A percentile compares a stretch with the other conserved stretches of the same genome.
Conservation (phyloP, 2,113 vertebrate genomes). For the Gadus chalcogrammus region DNA sequence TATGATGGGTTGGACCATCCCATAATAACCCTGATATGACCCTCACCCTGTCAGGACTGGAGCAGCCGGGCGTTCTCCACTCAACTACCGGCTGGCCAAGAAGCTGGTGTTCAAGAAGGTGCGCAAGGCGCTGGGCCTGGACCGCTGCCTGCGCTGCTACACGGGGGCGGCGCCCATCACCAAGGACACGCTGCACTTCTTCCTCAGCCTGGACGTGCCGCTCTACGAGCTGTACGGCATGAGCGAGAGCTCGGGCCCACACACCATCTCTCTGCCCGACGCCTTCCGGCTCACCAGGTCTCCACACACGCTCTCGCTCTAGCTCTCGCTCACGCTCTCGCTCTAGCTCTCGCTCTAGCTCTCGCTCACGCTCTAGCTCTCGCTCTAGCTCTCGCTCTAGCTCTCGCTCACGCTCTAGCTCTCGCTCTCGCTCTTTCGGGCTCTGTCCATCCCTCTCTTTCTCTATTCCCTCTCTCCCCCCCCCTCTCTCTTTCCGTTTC, state of each 20-base stretch:
- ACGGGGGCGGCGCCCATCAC: constrained; percentile 85
- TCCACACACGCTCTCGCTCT: neutral
- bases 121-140: constrained; percentile 80
- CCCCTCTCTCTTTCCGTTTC: no score
- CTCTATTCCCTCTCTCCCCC: no score
- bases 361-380: no score
- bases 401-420: no score
- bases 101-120: constrained; percentile 85
- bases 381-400: no score
- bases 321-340: no score
- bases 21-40: no score
- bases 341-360: no score
- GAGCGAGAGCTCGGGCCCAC: constrained; percentile 88
- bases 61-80: neutral
- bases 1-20: no score
- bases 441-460: no score
- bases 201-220: constrained; percentile 88
- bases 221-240: constrained; percentile 89
- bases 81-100: constrained; percentile 83
- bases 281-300: constrained; percentile 81
- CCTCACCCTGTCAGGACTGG: constrained; percentile 31
- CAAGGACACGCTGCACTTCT: constrained; percentile 86
- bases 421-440: no score
- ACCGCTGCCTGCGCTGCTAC: constrained; percentile 81
- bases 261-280: constrained; percentile 64